Conservation (phyloP, 1,140 invertebrate species). For the Eciton burchellii region DNA sequence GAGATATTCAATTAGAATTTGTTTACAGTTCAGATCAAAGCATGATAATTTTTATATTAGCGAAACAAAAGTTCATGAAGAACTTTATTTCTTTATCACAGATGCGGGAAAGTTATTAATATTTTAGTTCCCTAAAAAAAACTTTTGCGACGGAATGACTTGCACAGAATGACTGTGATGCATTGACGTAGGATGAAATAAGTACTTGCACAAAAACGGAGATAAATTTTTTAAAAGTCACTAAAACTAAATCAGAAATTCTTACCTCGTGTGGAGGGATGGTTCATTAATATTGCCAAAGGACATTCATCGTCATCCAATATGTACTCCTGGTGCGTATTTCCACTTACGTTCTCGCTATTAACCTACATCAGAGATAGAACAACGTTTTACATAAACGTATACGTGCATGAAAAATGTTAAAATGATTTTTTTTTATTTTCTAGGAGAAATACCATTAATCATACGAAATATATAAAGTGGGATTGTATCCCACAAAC, state of each 20-base stretch:
- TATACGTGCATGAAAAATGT: background rate
- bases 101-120: background rate
- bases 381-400: background rate
- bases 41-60: background rate
- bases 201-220: background rate
- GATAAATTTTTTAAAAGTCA: background rate
- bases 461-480: background rate
- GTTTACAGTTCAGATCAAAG: background rate
- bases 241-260: conserved; percentile 16
- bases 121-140: background rate
- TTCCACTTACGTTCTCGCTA: conserved; percentile 87
- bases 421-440: background rate
- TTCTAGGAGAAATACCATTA: background rate
- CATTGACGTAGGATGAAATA: background rate
- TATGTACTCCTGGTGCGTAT: conserved; percentile 92
- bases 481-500: background rate
- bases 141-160: background rate
- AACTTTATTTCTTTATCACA: background rate
- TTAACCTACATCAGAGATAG: conserved; percentile 87
- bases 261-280: conserved; percentile 93
- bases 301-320: conserved; percentile 99
- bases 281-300: conserved; percentile 96
- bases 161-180: no score
- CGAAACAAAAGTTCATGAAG: background rate
- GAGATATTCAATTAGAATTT: background rate